Conservation (phyloP, 2,797 vertebrate genomes). For the Fratercula arctica region DNA sequence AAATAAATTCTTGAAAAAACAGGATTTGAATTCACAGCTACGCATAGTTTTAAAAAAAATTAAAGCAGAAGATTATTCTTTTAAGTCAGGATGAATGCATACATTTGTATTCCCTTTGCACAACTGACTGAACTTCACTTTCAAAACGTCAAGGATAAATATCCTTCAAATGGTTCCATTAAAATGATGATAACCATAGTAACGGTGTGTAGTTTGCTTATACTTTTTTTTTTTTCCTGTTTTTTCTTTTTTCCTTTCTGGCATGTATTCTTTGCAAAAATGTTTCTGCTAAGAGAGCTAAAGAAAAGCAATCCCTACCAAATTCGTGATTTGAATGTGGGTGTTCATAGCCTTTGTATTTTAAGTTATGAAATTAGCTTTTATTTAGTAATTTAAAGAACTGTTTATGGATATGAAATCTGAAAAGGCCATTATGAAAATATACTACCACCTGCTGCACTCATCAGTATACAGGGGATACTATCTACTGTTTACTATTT, state of each 20-base stretch:
- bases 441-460: neutral
- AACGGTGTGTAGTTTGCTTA: slow-evolving; percentile 37
- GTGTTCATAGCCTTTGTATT: neutral
- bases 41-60: neutral
- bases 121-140: slow-evolving; percentile 67
- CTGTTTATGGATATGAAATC: neutral
- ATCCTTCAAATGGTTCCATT: slow-evolving; percentile 65
- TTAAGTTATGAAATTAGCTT: neutral
- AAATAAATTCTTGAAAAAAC: neutral
- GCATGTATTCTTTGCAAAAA: neutral
- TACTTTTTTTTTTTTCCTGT: neutral
- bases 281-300: neutral
- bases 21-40: neutral
- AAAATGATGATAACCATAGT: slow-evolving; percentile 63
- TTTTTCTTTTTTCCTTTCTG: neutral
- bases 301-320: neutral
- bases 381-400: neutral
- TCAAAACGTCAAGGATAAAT: slow-evolving; percentile 74
- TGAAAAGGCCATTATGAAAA: neutral
- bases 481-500: neutral
- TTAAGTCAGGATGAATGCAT: slow-evolving; percentile 39
- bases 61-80: slow-evolving; percentile 17
- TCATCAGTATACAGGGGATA: neutral
- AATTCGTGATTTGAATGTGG: neutral
- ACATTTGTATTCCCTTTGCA: slow-evolving; percentile 55